Evolutionary conservation across 2,797 vertebrate species (phyloP).

Genomic region (Notolepis coatsorum): DNA sequence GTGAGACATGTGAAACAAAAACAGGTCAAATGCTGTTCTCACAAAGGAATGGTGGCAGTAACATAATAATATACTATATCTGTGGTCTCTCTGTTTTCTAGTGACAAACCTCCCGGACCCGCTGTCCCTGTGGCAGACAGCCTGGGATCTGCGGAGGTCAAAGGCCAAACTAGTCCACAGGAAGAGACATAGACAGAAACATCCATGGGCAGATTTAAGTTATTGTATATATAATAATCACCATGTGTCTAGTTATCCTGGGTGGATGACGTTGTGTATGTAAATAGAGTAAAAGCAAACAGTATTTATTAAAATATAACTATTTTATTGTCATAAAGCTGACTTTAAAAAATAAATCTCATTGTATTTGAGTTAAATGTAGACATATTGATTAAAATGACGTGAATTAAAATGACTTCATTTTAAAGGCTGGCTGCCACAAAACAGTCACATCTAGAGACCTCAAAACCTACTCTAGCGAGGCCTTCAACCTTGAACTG

Average conservation of each 20-base stretch:
- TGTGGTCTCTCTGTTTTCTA: constrained; percentile 52
- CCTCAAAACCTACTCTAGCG: no score
- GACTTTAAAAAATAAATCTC: constrained; percentile 7
- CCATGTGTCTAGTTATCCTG: constrained; percentile 17
- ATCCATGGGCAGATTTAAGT: constrained; percentile 10
- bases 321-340: constrained; percentile 56
- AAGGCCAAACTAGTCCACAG: constrained; percentile 74
- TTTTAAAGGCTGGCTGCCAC: no score
- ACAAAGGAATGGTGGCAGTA: neutral
- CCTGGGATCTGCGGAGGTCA: constrained; percentile 56
- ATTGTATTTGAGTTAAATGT: constrained; percentile 43
- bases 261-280: constrained; percentile 40
- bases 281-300: constrained; percentile 65
- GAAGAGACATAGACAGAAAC: constrained; percentile 69
- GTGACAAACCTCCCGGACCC: constrained; percentile 69
- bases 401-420: neutral
- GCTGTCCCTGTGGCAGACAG: constrained; percentile 41
- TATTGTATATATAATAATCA: constrained; percentile 16
- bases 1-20: constrained; percentile 45
- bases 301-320: constrained; percentile 45
- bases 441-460: no score
- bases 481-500: no score
- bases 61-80: neutral
- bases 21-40: neutral
- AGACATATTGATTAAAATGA: constrained; percentile 13